phyloP scores from a whole-genome alignment of 2,888 invertebrate genomes.

The Torymus texanus region DNA sequence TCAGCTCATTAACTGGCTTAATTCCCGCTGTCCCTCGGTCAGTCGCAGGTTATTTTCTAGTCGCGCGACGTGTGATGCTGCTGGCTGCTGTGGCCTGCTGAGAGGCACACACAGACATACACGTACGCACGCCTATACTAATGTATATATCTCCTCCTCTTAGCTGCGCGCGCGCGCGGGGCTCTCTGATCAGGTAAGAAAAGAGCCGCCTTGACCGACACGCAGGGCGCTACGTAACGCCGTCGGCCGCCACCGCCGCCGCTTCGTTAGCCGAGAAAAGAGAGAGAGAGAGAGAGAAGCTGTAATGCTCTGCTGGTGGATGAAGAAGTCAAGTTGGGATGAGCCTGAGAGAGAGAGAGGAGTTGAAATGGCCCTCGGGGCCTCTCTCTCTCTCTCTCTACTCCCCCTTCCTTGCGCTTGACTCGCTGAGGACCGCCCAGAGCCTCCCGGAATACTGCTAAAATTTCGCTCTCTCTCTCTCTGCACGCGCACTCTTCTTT shows the following conservation, averaged over 20 bases:
- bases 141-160: no score
- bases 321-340: no score
- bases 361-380: slow-evolving; percentile 36
- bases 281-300: not conserved
- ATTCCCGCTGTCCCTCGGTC: slow-evolving; percentile 44
- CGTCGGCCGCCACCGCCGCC: slow-evolving; percentile 66
- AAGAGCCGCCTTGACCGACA: slow-evolving; percentile 74
- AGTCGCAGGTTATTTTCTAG: not conserved
- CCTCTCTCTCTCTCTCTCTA: not conserved
- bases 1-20: slow-evolving; percentile 72
- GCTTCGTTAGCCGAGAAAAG: slow-evolving; percentile 66
- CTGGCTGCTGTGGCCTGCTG: not conserved
- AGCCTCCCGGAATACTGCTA: no score
- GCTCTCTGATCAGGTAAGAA: slow-evolving; percentile 70
- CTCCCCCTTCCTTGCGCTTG: no score
- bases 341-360: slow-evolving; percentile 56
- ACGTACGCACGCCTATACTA: not conserved
- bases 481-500: no score
- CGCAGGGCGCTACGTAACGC: slow-evolving; percentile 72
- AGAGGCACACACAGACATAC: no score
- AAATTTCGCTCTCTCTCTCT: no score
- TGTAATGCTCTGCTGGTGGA: no score
- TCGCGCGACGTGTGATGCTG: not conserved
- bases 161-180: not conserved
- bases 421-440: not conserved